These are phyloP conservation scores for Eumeta japonica DNA, from an alignment of 1,140 invertebrate species.

Conservation along the genomic window DNA sequence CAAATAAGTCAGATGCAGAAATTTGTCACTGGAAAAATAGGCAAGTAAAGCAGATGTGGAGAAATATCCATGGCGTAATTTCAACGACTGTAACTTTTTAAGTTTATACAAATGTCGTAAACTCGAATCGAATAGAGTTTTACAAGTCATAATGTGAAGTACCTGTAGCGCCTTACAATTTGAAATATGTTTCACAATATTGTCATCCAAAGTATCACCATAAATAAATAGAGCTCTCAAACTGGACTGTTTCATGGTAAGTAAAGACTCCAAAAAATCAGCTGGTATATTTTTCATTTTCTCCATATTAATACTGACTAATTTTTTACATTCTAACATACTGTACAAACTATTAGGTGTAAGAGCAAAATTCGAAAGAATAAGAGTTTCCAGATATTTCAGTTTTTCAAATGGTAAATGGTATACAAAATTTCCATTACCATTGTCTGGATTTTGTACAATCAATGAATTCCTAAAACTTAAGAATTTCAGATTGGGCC, in stretches of 20 bases:
- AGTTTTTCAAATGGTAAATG: conserved; percentile 52
- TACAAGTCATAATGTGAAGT: conserved; percentile 55
- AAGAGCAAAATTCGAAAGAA: conserved; percentile 53
- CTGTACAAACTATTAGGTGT: conserved; percentile 47
- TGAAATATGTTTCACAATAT: conserved; percentile 49
- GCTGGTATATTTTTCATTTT: conserved; percentile 58
- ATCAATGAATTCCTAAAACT: conserved; percentile 56
- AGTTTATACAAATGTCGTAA: conserved; percentile 44
- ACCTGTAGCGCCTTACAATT: conserved; percentile 44
- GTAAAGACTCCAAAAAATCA: conserved; percentile 48
- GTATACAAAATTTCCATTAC: conserved; percentile 51
- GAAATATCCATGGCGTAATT: conserved; percentile 54
- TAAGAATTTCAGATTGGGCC: conserved; percentile 54
- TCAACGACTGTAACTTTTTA: conserved; percentile 49
- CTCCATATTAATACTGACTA: conserved; percentile 55
- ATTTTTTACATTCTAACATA: conserved; percentile 49
- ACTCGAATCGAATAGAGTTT: conserved; percentile 56
- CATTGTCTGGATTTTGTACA: conserved; percentile 41
- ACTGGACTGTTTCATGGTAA: conserved; percentile 41
- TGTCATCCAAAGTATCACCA: conserved; percentile 54
- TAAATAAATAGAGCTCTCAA: conserved; percentile 50
- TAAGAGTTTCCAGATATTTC: conserved; percentile 44
- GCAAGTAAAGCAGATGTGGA: conserved; percentile 48
- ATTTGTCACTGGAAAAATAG: conserved; percentile 52
- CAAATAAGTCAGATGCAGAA: conserved; percentile 48